Evolutionary conservation across 30 jellyfish, hydroid and myxozoan species (phyloP).

Genomic region (Aurelia sp.): DNA sequence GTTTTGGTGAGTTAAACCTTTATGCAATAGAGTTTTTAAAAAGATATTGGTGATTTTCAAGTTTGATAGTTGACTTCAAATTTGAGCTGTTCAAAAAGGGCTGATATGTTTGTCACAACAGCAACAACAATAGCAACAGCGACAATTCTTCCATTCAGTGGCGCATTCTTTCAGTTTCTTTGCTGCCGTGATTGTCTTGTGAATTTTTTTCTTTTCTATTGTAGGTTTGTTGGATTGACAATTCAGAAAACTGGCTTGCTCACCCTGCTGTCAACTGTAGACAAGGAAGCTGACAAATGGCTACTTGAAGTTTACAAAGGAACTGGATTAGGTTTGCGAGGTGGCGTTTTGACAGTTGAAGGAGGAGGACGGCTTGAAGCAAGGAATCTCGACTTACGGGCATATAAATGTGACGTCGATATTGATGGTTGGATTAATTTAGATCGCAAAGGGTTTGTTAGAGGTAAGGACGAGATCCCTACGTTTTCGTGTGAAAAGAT

Average conservation of each 20-base stretch:
- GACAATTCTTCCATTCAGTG: too few species aligned
- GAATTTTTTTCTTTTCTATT: not conserved
- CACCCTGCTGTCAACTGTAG: conserved; percentile 6
- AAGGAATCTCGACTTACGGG: conserved; percentile 42
- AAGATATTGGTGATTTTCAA: too few species aligned
- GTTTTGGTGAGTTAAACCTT: too few species aligned
- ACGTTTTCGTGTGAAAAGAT: too few species aligned
- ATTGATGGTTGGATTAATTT: conserved; percentile 76
- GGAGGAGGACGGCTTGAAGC: conserved; percentile 69
- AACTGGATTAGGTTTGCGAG: conserved; percentile 49
- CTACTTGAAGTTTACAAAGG: conserved; percentile 52
- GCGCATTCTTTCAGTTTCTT: too few species aligned
- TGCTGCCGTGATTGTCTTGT: too few species aligned
- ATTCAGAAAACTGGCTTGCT: conserved; percentile 67
- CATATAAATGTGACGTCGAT: conserved; percentile 53
- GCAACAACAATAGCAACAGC: too few species aligned
- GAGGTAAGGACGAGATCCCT: conserved; percentile 11
- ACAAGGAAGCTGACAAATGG: conserved; percentile 53
- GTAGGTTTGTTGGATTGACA: conserved; percentile 68
- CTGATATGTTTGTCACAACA: too few species aligned
- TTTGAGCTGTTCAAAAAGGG: too few species aligned
- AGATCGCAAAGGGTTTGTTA: conserved; percentile 57
- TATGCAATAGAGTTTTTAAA: too few species aligned
- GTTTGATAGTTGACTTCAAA: too few species aligned
- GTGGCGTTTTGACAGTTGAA: conserved; percentile 64